Percentiles rank a stretch among this genome's conserved stretches.
Conservation (phyloP, 2,888 invertebrate species). For the Notocelia uddmanniana region DNA sequence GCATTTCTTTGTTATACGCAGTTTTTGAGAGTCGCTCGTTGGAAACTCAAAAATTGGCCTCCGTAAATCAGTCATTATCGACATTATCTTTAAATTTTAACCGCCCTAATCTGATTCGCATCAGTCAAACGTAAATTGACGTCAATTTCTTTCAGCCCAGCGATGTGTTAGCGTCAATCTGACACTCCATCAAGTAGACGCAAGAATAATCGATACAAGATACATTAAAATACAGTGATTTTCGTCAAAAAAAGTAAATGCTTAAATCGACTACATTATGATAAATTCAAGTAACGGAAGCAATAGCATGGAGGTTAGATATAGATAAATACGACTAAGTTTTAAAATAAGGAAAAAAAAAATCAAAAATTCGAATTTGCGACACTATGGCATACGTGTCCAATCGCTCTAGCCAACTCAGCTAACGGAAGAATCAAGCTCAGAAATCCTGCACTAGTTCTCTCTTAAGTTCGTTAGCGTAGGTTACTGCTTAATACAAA, state of each 20-base stretch:
- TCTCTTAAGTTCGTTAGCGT: no score
- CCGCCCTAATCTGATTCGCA: neutral
- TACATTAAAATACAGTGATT: neutral
- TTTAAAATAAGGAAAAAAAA: no score
- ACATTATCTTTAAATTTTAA: neutral
- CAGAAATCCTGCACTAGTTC: no score
- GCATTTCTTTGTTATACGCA: no score
- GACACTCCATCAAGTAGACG: slow-evolving; percentile 19
- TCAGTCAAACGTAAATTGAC: slow-evolving; percentile 3
- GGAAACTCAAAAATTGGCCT: no score
- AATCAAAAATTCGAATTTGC: no score
- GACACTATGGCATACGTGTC: no score
- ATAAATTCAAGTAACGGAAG: neutral
- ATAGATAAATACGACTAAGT: neutral
- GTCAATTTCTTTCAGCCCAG: slow-evolving; percentile 21
- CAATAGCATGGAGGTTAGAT: neutral
- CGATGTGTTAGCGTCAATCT: slow-evolving; percentile 30
- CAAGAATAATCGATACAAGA: slow-evolving; percentile 16
- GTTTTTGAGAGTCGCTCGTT: no score
- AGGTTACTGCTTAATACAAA: no score
- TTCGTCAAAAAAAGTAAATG: no score
- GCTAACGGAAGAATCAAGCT: no score
- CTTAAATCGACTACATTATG: neutral
- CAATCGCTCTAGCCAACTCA: no score
- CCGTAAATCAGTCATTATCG: neutral